Base-by-base conservation (phyloP, 2,888 invertebrate genomes). In the Amphipyra tragopoginis region DNA sequence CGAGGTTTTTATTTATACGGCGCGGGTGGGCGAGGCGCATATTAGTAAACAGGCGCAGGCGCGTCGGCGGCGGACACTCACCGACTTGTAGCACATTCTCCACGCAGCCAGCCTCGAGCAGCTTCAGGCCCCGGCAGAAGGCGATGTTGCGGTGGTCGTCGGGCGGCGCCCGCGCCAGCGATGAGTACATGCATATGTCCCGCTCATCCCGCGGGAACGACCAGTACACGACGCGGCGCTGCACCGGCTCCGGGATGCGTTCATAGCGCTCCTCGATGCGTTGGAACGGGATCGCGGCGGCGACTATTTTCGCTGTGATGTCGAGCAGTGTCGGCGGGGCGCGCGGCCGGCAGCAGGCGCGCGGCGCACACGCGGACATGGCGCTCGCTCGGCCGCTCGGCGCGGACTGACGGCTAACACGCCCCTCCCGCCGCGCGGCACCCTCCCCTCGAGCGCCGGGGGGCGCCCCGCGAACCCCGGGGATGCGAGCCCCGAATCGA, bases 161-260 rank as follows among this genome's bases (percentile, higher is more conserved):
- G 79, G 95, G 94, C 72, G 95, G 94, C 89, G 95, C 95, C 69
- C 95, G 91, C 86, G 94, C 94, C 93, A 97, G 95, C 80, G 97
- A 97, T 81, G 97, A 97, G 95, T 98, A 98, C 97, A 98, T 98
- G 93, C 97, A 97, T 90, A 98, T 98, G 94, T 98, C 98, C 86
- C 97, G 95, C 92, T 98, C 98, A 89, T 98, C 97, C 85, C 98
- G 95, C 79, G 98, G 98, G 94, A 98, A 98, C 75, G 98, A 97
- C 97, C 98, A 98, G 95, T 96, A 98, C 86, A 98, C 97, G 90
- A 98, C 97, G 87, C 97, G 96, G 80, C 97, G 96, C 92, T 98
- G 98, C 89, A 98, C 98, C 77, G 98, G 98, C 90, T 98, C 98
- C 78, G 98, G 98, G 90, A 98, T 98, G 84, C 98, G 96, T 89